These are phyloP conservation scores for Hydra vulgaris DNA, from an alignment of 30 jellyfish, hydroid and myxozoan species.

Conservation along the genomic window DNA sequence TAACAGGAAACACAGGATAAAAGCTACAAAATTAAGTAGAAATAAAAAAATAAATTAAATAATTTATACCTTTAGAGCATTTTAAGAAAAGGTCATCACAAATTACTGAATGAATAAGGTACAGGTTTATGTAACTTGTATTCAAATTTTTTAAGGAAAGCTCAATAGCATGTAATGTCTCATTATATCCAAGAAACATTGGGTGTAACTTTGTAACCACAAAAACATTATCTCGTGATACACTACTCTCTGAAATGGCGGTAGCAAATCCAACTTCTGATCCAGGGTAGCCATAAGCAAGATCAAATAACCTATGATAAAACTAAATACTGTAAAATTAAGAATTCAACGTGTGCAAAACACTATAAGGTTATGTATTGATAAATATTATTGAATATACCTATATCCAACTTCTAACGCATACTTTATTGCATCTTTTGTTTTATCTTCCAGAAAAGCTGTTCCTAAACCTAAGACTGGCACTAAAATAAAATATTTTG, in stretches of 20 bases:
- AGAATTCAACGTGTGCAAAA: too few relatives aligned
- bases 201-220: conserved; percentile 78
- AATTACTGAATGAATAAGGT: conserved; percentile 57
- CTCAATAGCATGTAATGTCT: conserved; percentile 77
- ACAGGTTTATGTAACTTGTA: conserved; percentile 62
- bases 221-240: conserved; percentile 73
- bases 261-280: conserved; percentile 73
- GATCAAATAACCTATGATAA: conserved; percentile 54
- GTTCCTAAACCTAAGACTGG: conserved; percentile 94
- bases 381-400: conserved; percentile 9
- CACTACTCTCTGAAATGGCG: conserved; percentile 57
- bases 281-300: conserved; percentile 85
- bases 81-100: conserved; percentile 68
- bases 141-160: conserved; percentile 55
- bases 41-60: neutral
- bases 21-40: neutral
- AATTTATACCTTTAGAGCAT: conserved; percentile 72
- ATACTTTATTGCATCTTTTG: conserved; percentile 48
- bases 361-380: neutral
- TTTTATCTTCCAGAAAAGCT: conserved; percentile 50
- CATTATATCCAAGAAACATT: conserved; percentile 67
- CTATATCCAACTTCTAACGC: conserved; percentile 83
- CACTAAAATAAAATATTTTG: conserved; percentile 42
- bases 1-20: too few relatives aligned
- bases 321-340: too few relatives aligned